phyloP scores from a whole-genome alignment of 2,888 invertebrate species.

The Sabellastarte sp. region DNA sequence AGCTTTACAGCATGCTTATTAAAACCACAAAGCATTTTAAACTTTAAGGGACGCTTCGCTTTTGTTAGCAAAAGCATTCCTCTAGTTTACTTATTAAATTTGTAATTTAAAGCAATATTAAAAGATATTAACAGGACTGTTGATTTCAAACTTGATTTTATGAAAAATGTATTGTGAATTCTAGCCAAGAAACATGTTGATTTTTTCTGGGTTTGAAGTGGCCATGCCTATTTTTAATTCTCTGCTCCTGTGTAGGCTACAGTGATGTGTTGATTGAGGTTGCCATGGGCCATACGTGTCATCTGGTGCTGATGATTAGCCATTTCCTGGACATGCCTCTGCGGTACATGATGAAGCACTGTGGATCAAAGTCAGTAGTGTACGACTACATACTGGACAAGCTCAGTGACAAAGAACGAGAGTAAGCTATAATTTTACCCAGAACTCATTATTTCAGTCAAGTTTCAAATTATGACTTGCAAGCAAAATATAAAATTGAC shows the following conservation, averaged over 20 bases:
- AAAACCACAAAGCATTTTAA: too few relatives aligned
- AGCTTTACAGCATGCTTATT: too few relatives aligned
- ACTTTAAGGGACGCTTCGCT: too few relatives aligned
- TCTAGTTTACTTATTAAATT: too few relatives aligned
- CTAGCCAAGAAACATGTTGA: neutral
- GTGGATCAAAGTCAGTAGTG: conserved; percentile 80
- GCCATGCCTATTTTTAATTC: conserved; percentile 8
- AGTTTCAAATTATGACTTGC: too few relatives aligned
- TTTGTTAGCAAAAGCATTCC: too few relatives aligned
- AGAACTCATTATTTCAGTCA: too few relatives aligned
- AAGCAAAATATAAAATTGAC: too few relatives aligned
- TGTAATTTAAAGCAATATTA: too few relatives aligned
- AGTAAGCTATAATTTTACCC: too few relatives aligned
- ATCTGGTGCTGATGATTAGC: conserved; percentile 78
- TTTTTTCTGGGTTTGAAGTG: neutral
- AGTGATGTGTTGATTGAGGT: conserved; percentile 74
- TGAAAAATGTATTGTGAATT: neutral
- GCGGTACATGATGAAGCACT: conserved; percentile 77
- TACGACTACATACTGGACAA: conserved; percentile 74
- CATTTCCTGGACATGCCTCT: conserved; percentile 81
- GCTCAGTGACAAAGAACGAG: conserved; percentile 65
- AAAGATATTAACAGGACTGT: too few relatives aligned
- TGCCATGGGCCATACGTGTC: conserved; percentile 84
- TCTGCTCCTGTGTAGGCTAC: conserved; percentile 59
- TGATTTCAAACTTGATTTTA: too few relatives aligned